Conservation (phyloP, 1,140 invertebrate species). For the Papilio helenus region DNA sequence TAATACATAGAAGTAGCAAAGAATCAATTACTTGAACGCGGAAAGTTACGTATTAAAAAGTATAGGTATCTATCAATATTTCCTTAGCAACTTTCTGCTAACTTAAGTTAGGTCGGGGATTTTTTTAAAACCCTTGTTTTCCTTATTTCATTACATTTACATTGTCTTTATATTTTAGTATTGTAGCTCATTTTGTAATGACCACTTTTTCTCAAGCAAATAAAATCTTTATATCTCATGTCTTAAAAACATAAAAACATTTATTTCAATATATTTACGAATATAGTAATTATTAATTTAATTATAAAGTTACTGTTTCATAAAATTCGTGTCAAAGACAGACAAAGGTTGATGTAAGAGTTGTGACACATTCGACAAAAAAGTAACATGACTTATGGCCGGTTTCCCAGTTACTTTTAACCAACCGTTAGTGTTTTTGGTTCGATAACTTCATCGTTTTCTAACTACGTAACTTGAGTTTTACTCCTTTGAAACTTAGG, state of each 20-base stretch:
- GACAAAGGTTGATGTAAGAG: too few relatives aligned
- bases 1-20: neutral
- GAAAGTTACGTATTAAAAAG: slow-evolving; percentile 1
- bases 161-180: neutral
- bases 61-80: neutral
- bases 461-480: too few relatives aligned
- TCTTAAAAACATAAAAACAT: neutral
- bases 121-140: neutral
- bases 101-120: neutral
- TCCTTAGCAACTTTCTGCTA: neutral
- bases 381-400: too few relatives aligned
- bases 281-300: neutral
- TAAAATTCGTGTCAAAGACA: neutral
- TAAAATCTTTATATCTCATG: neutral
- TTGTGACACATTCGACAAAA: too few relatives aligned
- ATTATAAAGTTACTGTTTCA: neutral
- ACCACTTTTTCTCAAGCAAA: neutral
- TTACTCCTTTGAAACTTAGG: too few relatives aligned
- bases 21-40: neutral
- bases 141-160: neutral
- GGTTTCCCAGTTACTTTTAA: too few relatives aligned
- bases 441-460: too few relatives aligned
- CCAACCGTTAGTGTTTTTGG: too few relatives aligned
- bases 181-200: neutral
- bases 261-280: neutral